Evolutionary conservation across 1,140 invertebrate species (phyloP), one percentile per base, ranked within the genome.

Genomic region (Cherax quadricarinatus): DNA sequence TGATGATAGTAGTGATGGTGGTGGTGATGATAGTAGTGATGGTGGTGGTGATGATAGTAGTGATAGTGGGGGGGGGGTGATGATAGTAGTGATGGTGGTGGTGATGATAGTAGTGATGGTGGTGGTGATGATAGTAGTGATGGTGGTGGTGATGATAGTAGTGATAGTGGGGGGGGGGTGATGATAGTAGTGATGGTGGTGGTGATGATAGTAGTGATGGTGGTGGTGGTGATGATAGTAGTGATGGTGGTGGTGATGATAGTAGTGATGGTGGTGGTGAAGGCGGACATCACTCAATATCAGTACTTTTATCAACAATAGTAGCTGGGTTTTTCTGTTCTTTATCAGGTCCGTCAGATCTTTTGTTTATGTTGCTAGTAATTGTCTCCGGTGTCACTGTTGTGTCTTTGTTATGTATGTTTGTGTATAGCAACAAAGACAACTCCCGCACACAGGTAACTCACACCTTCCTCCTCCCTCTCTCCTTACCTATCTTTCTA

Each of bases 191-290:
- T 41, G 30, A 41, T 41, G 30, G 2, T 41, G 30, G 30, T 41
- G 30, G 30, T 41, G 30, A 2, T 41, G 30, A 2, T 41, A 41
- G 0, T 41, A 2, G 30, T 41, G 30, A 41, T 41, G 0, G 2
- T 41, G 30, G 30, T 41, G 30, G 30, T 41, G 30, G 30, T 0
- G 30, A 2, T 41, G 30, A 41, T 60, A 41, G n/a, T 53, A 4
- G 57, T 82, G n/a, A 5, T 82, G 30, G 48, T 82, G 30, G n/a
- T 82, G 80, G 57, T 82, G n/a, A 41, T 78, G n/a, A 60, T 60
- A 3, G 57, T 60, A 3, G 16, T 84, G 51, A 12, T 48, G 18
- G 82, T n/a, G 82, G 24, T 0, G 49, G 48, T 21, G 82, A 49
- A 48, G 30, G 30, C 2, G 30, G 30, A 41, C 30, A 41, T 41